Percentiles rank a stretch among this genome's conserved stretches.
phyloP scores from a whole-genome alignment of 2,797 vertebrate genomes.

The Phrynocephalus forsythii region DNA sequence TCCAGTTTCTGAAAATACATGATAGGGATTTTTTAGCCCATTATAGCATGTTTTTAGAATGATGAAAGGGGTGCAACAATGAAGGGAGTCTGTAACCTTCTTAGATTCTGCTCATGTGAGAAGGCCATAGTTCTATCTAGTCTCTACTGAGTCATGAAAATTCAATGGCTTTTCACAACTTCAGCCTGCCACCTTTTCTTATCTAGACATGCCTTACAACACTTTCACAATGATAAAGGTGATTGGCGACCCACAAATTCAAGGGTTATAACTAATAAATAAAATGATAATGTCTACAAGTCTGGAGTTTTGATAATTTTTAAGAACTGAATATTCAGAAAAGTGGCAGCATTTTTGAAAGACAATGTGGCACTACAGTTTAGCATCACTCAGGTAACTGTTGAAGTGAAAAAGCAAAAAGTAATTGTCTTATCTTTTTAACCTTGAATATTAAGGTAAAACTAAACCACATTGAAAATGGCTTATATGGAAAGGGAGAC shows the following conservation, averaged over 20 bases:
- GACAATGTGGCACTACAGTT: slow-evolving; percentile 31
- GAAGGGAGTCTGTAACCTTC: too few relatives aligned
- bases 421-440: slow-evolving; percentile 26
- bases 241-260: not conserved
- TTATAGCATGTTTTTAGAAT: too few relatives aligned
- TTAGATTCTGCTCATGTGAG: too few relatives aligned
- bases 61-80: too few relatives aligned
- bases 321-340: not conserved
- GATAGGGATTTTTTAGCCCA: too few relatives aligned
- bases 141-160: not conserved
- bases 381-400: slow-evolving; percentile 39
- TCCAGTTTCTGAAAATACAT: too few relatives aligned
- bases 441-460: not conserved
- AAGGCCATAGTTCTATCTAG: not conserved
- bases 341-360: not conserved
- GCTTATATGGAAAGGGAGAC: not conserved
- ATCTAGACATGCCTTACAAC: not conserved
- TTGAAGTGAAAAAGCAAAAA: slow-evolving; percentile 5
- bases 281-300: not conserved
- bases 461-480: too few relatives aligned
- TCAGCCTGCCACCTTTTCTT: not conserved
- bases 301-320: not conserved
- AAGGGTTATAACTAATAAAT: not conserved
- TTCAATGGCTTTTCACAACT: not conserved
- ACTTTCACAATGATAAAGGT: not conserved